Evolutionary conservation across 2,113 vertebrate species (phyloP), one percentile per base, ranked within the genome.

Genomic region (Rhizomys pruinosus): DNA sequence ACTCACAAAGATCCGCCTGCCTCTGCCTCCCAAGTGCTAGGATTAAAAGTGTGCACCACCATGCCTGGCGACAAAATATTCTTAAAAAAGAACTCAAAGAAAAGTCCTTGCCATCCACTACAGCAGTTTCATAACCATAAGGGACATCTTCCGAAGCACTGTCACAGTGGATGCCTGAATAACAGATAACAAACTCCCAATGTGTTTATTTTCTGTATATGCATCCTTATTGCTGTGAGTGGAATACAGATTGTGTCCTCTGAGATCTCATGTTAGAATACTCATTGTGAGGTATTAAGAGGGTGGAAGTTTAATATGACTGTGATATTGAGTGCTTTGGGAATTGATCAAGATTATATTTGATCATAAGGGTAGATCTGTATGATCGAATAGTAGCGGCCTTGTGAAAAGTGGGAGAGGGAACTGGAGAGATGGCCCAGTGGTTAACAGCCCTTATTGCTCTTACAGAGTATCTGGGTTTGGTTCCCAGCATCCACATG

Each of bases 91-190:
- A 66, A 72, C 20, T 76, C 15, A 32, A 22, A 78, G 25, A 42
- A 85, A 13, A 92, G 22, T 20, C n/a, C 16, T 85, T 71, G 34
- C 34, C 4, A 17, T 39, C n/a, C 5, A n/a, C 64, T 74, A 44
- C 13, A 61, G 17, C 16, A 59, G 11, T 1, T 15, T 55, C 22
- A n/a, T 13, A 52, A 17, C 7, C 9, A 61, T 2, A 0, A 25
- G 15, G 1, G 47, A 7, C 15, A 84, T 66, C 8, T 61, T 61
- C 76, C 39, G 16, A 59, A 47, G 37, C 15, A 47, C 16, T 52
- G 6, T 52, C 47, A 52, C 22, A 55, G 7, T n/a, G 37, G 20
- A 69, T 71, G 5, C 47, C 27, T 57, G 20, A 69, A 59, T 13
- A 19, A 69, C 78, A 42, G 37, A 61, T 23, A 59, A 2, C 19